phyloP scores from a whole-genome alignment of 2,797 vertebrate genomes.

The Catamblyrhynchus diadema region DNA sequence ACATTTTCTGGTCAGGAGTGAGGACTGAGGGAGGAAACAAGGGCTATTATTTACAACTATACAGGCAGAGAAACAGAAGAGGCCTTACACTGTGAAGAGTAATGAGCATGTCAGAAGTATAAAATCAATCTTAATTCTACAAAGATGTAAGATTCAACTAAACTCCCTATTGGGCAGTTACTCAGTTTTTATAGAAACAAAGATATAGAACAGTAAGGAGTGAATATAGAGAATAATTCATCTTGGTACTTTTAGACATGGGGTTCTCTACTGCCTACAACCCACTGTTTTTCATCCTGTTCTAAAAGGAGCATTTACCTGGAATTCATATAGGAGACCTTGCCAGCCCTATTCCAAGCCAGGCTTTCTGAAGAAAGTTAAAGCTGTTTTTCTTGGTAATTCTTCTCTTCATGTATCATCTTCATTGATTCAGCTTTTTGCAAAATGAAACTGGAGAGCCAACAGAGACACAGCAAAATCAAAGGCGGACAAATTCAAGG shows the following conservation, averaged over 20 bases:
- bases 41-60: neutral
- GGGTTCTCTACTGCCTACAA: neutral
- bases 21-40: neutral
- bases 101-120: neutral
- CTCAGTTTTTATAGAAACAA: neutral
- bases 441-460: conserved; percentile 30
- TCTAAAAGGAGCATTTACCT: conserved; percentile 4
- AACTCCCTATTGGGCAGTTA: neutral
- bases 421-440: conserved; percentile 9
- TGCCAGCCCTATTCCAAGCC: neutral
- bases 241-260: neutral
- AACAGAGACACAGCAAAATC: neutral
- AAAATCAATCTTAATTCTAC: neutral
- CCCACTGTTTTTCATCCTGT: neutral
- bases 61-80: neutral
- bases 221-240: neutral
- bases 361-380: neutral
- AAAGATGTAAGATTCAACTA: neutral
- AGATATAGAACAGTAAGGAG: neutral
- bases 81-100: neutral
- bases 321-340: neutral
- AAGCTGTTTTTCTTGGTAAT: neutral
- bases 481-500: conserved; percentile 18
- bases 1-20: neutral
- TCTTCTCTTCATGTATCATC: neutral